Percentiles rank a stretch among this genome's conserved stretches.
Evolutionary conservation across 1,140 invertebrate genomes (phyloP).

Genomic region (Macrobrachium rosenbergii): DNA sequence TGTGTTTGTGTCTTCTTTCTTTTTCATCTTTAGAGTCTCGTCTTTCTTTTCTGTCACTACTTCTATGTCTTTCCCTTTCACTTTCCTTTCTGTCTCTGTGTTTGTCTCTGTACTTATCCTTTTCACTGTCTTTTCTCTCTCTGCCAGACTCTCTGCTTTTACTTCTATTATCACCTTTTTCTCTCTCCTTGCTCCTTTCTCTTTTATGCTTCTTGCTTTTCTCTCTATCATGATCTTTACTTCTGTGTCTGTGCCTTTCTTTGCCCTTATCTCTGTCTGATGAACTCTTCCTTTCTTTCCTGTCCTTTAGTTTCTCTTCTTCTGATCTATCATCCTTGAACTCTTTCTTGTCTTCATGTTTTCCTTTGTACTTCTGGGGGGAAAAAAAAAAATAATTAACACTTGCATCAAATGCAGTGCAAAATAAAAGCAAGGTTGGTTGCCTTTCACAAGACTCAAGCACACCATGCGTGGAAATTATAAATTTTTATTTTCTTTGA

Average conservation of each 20-base stretch:
- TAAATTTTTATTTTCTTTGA: no score
- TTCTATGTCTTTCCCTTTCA: conserved; percentile 27
- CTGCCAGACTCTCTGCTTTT: conserved; percentile 22
- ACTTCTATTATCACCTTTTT: not conserved
- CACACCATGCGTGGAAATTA: no score
- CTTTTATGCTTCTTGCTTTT: conserved; percentile 1
- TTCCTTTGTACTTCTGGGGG: conserved; percentile 46
- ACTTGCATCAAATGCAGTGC: no score
- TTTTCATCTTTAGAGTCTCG: conserved; percentile 21
- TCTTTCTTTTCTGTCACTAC: conserved; percentile 24
- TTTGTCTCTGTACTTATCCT: conserved; percentile 30
- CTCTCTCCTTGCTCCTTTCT: conserved; percentile 20
- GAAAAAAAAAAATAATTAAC: not conserved
- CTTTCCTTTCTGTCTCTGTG: conserved; percentile 43
- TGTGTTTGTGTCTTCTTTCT: conserved; percentile 30
- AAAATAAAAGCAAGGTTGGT: no score
- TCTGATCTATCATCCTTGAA: conserved; percentile 28
- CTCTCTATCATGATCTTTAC: conserved; percentile 38
- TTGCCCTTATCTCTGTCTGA: conserved; percentile 48
- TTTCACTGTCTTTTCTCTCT: conserved; percentile 42
- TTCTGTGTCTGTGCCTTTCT: conserved; percentile 50
- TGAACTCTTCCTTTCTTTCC: conserved; percentile 53
- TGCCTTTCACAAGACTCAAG: no score
- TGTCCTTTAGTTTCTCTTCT: conserved; percentile 48
- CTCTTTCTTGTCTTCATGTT: conserved; percentile 66